Percentiles rank a stretch among this genome's conserved stretches.
These are phyloP conservation scores for Pogonognathellus flavescens DNA, from an alignment of 1,140 invertebrate species.

Conservation along the genomic window DNA sequence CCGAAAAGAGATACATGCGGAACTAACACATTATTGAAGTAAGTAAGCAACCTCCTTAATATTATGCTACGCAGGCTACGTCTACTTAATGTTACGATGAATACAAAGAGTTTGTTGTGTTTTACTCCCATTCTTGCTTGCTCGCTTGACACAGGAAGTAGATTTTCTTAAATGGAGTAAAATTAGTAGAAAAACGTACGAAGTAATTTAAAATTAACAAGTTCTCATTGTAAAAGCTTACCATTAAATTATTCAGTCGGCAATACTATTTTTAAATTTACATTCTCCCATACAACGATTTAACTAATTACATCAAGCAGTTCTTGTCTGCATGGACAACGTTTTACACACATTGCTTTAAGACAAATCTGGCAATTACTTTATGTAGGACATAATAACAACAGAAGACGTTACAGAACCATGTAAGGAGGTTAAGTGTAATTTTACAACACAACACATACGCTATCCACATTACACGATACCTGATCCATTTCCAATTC, in stretches of 20 bases:
- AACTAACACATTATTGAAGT: conserved; percentile 17
- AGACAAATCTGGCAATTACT: no score
- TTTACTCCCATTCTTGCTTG: background rate
- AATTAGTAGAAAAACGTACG: conserved; percentile 46
- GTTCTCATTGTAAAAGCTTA: conserved; percentile 35
- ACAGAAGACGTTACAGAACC: no score
- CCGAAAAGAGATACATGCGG: conserved; percentile 17
- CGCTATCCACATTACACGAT: no score
- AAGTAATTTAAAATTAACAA: conserved; percentile 49
- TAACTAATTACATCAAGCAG: background rate
- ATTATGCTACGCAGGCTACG: no score
- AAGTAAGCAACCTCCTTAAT: background rate
- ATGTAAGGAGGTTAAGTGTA: no score
- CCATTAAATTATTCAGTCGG: conserved; percentile 44
- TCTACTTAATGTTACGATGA: no score
- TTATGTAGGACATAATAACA: no score
- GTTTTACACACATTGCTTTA: no score
- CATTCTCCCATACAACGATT: background rate
- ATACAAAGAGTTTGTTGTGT: background rate
- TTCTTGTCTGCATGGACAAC: no score
- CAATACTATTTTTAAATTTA: conserved; percentile 17
- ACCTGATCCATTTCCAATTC: no score
- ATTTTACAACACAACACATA: no score
- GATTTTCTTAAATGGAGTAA: conserved; percentile 9
- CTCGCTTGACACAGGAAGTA: background rate